Evolutionary conservation across 1,140 invertebrate genomes (phyloP).

Genomic region (Pseudomyrmex gracilis): DNA sequence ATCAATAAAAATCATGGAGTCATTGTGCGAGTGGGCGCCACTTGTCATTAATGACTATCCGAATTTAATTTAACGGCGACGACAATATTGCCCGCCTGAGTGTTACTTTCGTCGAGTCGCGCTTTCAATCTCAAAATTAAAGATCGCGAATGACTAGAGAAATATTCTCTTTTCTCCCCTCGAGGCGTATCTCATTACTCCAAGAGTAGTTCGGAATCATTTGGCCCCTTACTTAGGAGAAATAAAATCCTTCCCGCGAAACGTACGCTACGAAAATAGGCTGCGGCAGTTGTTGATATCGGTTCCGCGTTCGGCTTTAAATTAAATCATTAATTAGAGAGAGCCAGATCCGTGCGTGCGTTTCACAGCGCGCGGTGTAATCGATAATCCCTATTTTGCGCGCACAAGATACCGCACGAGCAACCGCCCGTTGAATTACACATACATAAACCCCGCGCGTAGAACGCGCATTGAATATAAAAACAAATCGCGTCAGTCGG

Average conservation of each 20-base stretch:
- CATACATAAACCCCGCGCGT: slow-evolving; percentile 42
- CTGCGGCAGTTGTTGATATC: slow-evolving; percentile 8
- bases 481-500: slow-evolving; percentile 61
- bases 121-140: neutral
- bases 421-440: slow-evolving; percentile 40
- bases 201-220: neutral
- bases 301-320: slow-evolving; percentile 23
- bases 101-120: slow-evolving; percentile 9
- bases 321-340: slow-evolving; percentile 58
- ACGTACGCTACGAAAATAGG: too few relatives aligned
- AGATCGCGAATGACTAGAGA: slow-evolving; percentile 6
- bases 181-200: too few relatives aligned
- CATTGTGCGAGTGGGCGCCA: slow-evolving; percentile 84
- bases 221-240: too few relatives aligned
- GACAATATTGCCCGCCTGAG: slow-evolving; percentile 79
- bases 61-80: slow-evolving; percentile 83
- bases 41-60: slow-evolving; percentile 85
- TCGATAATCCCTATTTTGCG: slow-evolving; percentile 53
- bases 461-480: slow-evolving; percentile 50
- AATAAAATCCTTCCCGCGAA: too few relatives aligned
- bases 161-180: neutral
- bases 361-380: slow-evolving; percentile 38
- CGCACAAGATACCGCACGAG: slow-evolving; percentile 43
- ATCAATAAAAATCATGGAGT: slow-evolving; percentile 83
- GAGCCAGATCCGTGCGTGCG: neutral